A percentile compares a stretch with the other conserved stretches of the same genome.
Conservation (phyloP, 2,888 invertebrate species). For the Meiosimyza decipiens region DNA sequence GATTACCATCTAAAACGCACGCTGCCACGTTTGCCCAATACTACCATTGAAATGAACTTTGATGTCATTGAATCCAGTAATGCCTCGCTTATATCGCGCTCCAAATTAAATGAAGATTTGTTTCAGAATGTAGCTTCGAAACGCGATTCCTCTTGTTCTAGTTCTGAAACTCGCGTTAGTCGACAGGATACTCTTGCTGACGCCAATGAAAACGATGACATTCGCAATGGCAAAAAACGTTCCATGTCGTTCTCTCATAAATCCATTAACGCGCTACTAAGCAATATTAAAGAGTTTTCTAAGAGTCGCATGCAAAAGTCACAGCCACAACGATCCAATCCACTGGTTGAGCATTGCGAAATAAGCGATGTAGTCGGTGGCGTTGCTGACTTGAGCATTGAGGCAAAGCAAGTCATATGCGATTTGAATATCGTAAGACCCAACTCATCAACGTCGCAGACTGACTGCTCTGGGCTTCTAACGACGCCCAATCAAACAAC, state of each 20-base stretch:
- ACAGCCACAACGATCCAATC: conserved; percentile 23
- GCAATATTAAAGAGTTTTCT: conserved; percentile 64
- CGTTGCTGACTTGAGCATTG: background rate
- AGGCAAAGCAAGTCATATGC: background rate
- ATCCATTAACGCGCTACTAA: conserved; percentile 61
- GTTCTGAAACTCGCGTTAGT: conserved; percentile 56
- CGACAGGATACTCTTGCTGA: conserved; percentile 36
- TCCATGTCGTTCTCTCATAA: conserved; percentile 65
- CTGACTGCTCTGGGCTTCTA: background rate
- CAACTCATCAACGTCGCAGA: background rate
- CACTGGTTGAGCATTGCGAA: background rate
- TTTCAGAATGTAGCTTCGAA: conserved; percentile 51
- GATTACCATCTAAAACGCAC: conserved; percentile 63
- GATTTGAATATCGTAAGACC: conserved; percentile 13
- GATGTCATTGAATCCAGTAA: conserved; percentile 57
- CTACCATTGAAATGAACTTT: conserved; percentile 46
- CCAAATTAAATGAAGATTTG: conserved; percentile 40
- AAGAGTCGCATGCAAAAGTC: conserved; percentile 52
- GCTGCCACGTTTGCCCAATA: conserved; percentile 46
- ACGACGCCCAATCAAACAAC: background rate
- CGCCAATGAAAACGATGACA: background rate
- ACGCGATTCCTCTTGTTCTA: conserved; percentile 58
- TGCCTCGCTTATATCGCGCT: conserved; percentile 41
- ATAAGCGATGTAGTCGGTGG: background rate
- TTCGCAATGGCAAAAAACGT: conserved; percentile 54